A percentile compares a stretch with the other conserved stretches of the same genome.
Conservation (phyloP, 2,113 vertebrate genomes). For the Galeopterus variegatus region DNA sequence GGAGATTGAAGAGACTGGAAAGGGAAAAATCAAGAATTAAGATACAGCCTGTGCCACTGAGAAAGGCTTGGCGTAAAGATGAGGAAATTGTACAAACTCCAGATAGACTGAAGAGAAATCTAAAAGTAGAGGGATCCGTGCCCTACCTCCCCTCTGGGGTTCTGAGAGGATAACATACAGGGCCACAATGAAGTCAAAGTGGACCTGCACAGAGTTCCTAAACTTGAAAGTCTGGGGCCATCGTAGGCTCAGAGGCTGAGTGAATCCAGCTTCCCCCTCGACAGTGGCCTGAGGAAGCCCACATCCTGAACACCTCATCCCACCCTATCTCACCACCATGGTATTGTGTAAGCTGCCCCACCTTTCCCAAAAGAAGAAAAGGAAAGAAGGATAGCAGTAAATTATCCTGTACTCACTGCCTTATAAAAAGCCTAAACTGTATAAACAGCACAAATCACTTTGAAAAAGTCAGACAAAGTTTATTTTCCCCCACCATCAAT, state of each 20-base stretch:
- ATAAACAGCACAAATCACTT: background rate
- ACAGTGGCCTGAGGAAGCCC: background rate
- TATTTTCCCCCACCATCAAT: background rate
- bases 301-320: accelerated
- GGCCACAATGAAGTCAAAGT: background rate
- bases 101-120: background rate
- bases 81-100: background rate
- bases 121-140: background rate
- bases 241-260: background rate
- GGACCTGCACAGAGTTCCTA: background rate
- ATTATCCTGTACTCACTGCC: background rate
- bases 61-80: background rate
- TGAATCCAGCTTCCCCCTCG: background rate
- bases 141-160: background rate
- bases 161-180: background rate
- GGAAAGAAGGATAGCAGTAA: background rate
- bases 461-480: slow-evolving; percentile 14
- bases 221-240: background rate
- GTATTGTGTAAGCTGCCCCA: background rate
- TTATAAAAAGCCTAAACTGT: background rate
- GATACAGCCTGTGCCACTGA: background rate
- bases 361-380: background rate
- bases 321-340: no score
- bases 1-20: background rate
- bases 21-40: background rate